Base-by-base conservation (phyloP, 2,888 invertebrate species). In the Ariolimax columbianus region DNA sequence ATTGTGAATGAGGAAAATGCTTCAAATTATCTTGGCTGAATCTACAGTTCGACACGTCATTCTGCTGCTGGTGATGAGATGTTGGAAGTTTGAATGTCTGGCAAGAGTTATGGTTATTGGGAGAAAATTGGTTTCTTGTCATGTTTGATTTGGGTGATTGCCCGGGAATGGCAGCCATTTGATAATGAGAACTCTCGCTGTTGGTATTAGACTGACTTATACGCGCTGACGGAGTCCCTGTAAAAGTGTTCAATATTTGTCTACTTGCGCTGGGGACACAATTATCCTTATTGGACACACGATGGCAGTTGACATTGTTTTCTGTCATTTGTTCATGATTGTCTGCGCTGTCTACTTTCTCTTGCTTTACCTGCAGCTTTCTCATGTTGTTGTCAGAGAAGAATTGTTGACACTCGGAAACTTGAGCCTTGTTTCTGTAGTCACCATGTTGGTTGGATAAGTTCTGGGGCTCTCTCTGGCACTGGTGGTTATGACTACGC, bases 321-420 rank as follows among this genome's bases (percentile, higher is more conserved):
- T 68, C 36, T 26, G 26, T 38, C 23, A 33, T 33, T 47, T 47
- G 66, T n/a, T 79, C 66, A 68, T 47, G 17, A 43, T 79, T 63
- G 43, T 79, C 47, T 40, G 55, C 23, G 33, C 30, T 26, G 47
- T 43, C 79, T 17, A 43, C n/a, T n/a, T n/a, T 51, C 47, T 79
- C 79, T 30, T 79, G 79, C n/a, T 79, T 79, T 7, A 79, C 79
- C 19, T 79, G 66, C 26, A 43, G 43, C 19, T 38, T 30, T 63
- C 4, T 68, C 14, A 59, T 55, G 38, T 30, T 14, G 26, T 30
- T 19, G 26, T 55, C 77, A 26, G 26, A 33, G 26, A 47, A 79
- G 30, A 38, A 26, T 33, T 79, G 79, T 11, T 79, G 79, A 11
- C 19, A 63, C 6, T 68, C 68, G 17, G 63, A 19, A 23, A 26